phyloP scores from a whole-genome alignment of 1,140 invertebrate species.

The Hyposmocoma kahamanoa region DNA sequence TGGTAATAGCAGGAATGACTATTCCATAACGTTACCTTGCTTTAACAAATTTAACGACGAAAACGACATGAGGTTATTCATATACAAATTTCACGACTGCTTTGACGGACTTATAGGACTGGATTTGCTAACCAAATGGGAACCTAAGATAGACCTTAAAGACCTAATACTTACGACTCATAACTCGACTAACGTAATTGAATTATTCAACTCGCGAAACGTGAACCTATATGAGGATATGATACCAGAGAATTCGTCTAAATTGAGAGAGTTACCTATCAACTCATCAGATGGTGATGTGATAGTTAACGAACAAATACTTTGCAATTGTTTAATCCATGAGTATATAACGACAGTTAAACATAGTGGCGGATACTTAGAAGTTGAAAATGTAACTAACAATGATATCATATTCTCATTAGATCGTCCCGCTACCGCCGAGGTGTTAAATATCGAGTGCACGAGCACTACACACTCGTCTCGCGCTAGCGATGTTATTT shows the following conservation, averaged over 20 bases:
- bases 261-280: not conserved
- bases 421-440: not conserved
- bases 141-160: conserved; percentile 3
- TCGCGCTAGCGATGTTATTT: no score
- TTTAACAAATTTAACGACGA: not conserved
- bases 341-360: not conserved
- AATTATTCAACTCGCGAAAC: not conserved
- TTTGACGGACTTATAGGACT: conserved; percentile 3
- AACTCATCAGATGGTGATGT: not conserved
- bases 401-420: conserved; percentile 5
- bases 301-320: not conserved
- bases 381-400: not conserved
- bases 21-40: not conserved
- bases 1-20: no score
- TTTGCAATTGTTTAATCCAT: conserved; percentile 1
- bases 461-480: no score
- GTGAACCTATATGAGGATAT: not conserved
- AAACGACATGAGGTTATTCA: not conserved
- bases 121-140: conserved; percentile 1
- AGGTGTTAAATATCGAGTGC: not conserved
- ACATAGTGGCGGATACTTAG: not conserved
- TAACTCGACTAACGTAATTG: not conserved
- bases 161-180: not conserved
- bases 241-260: not conserved
- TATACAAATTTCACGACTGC: conserved; percentile 3